Evolutionary conservation across 2,888 invertebrate species (phyloP).

Genomic region (Apodemia duryi): DNA sequence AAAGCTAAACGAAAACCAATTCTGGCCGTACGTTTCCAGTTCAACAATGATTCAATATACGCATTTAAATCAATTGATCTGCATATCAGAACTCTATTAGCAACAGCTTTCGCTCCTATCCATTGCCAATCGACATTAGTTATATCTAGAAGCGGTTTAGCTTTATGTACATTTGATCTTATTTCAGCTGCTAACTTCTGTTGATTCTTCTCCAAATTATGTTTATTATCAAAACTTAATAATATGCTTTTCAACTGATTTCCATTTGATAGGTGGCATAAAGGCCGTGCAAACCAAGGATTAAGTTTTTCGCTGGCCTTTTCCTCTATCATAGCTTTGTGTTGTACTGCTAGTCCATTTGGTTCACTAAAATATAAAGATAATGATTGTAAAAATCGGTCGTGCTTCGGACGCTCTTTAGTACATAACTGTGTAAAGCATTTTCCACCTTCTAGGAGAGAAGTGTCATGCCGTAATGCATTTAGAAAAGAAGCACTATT

Average conservation of each 20-base stretch:
- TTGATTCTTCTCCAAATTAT: slow-evolving; percentile 25
- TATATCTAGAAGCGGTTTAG: too few relatives aligned
- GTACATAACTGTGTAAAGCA: slow-evolving; percentile 34
- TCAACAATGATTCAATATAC: slow-evolving; percentile 36
- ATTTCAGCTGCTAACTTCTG: slow-evolving; percentile 23
- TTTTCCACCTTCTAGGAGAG: slow-evolving; percentile 35
- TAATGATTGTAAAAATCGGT: slow-evolving; percentile 44
- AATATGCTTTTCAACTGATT: slow-evolving; percentile 23
- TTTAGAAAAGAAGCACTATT: slow-evolving; percentile 49
- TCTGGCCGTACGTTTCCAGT: slow-evolving; percentile 41
- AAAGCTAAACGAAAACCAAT: slow-evolving; percentile 42
- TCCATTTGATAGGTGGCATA: slow-evolving; percentile 30
- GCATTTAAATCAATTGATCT: slow-evolving; percentile 25
- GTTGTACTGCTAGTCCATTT: slow-evolving; percentile 40
- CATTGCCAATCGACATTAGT: too few relatives aligned
- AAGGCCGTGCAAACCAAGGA: slow-evolving; percentile 29
- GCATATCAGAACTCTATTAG: too few relatives aligned
- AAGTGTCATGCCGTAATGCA: slow-evolving; percentile 46
- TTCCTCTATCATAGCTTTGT: slow-evolving; percentile 30
- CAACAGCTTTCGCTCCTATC: too few relatives aligned
- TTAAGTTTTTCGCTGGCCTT: slow-evolving; percentile 22
- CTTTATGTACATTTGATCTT: too few relatives aligned
- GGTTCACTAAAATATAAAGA: slow-evolving; percentile 48
- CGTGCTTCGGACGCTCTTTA: slow-evolving; percentile 31
- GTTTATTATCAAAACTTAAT: slow-evolving; percentile 28